Conservation (phyloP, 2,113 vertebrate genomes). For the Sylvilagus bachmani region DNA sequence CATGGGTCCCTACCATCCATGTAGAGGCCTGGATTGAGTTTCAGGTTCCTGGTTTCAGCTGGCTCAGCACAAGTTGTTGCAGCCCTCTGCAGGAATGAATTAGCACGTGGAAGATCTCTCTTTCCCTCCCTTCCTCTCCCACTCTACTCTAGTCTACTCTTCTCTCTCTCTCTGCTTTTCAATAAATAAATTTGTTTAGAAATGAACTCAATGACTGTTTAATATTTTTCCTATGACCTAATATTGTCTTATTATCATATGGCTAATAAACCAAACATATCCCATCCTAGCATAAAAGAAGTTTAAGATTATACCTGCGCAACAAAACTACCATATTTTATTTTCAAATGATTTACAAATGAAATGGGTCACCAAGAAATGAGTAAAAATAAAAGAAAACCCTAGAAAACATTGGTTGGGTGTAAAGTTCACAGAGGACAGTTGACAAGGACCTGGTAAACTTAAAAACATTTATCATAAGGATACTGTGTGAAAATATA, state of each 20-base stretch:
- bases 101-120: too few relatives aligned
- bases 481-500: not conserved
- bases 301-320: not conserved
- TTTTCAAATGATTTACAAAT: not conserved
- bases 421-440: not conserved
- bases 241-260: not conserved
- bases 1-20: too few relatives aligned
- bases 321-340: not conserved
- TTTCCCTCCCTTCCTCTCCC: too few relatives aligned
- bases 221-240: not conserved
- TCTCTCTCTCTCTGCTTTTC: too few relatives aligned
- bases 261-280: not conserved
- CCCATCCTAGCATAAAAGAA: not conserved
- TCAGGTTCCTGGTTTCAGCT: too few relatives aligned
- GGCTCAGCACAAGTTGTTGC: too few relatives aligned
- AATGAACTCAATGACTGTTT: not conserved
- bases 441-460: not conserved
- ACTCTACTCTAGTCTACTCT: too few relatives aligned
- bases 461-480: not conserved
- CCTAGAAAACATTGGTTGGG: not conserved
- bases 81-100: too few relatives aligned
- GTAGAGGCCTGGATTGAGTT: too few relatives aligned
- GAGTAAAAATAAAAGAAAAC: not conserved
- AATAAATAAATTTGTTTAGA: too few relatives aligned
- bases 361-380: not conserved